Evolutionary conservation across 2,888 invertebrate species (phyloP).

Genomic region (Clitarchus hookeri): DNA sequence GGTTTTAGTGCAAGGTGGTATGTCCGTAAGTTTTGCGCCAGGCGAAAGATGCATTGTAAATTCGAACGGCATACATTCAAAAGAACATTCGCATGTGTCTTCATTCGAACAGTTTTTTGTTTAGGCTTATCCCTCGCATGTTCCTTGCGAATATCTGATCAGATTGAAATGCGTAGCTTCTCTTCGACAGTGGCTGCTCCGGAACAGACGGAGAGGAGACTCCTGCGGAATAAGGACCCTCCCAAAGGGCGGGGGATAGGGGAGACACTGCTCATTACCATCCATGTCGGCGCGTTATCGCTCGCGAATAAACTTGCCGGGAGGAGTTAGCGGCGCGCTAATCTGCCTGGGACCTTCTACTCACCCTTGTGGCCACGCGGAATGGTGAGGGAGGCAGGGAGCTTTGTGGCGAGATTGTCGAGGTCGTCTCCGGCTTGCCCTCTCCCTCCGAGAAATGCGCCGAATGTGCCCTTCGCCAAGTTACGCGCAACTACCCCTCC

Average conservation of each 20-base stretch:
- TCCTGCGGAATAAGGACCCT: neutral
- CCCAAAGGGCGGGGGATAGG: neutral
- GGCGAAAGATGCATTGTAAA: no score
- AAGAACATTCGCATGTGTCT: no score
- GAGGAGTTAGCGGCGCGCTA: neutral
- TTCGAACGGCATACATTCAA: no score
- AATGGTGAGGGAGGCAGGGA: no score
- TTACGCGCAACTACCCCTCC: neutral
- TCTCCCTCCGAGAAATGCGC: neutral
- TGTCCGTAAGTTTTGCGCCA: no score
- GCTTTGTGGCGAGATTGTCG: neutral
- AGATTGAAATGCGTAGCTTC: neutral
- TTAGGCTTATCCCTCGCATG: no score
- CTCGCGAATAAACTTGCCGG: conserved; percentile 7
- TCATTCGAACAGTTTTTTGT: no score
- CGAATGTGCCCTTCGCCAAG: neutral
- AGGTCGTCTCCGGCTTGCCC: neutral
- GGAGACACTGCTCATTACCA: neutral
- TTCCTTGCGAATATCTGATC: no score
- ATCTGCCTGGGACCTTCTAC: neutral
- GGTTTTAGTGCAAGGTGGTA: no score
- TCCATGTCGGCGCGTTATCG: conserved; percentile 11
- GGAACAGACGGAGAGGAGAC: neutral
- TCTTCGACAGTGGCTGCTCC: neutral
- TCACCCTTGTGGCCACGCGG: neutral